Percentiles rank a stretch among this genome's conserved stretches.
phyloP scores from a whole-genome alignment of 2,888 invertebrate species.

The Sepioteuthis lessoniana region DNA sequence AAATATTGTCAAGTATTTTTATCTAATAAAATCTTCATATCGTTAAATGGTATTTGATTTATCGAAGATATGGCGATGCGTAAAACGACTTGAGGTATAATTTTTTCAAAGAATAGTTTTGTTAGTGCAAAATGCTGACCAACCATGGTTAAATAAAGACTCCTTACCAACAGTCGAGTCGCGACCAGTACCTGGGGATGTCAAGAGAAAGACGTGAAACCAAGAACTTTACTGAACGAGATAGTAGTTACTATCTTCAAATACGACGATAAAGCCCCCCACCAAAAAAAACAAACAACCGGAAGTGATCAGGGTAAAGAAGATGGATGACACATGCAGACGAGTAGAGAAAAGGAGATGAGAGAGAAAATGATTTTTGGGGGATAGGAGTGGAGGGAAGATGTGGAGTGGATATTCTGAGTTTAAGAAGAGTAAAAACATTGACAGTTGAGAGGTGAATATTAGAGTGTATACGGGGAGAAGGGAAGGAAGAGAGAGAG shows the following conservation, averaged over 20 bases:
- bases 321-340: constrained; percentile 16
- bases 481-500: too few species aligned
- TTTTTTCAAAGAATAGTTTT: too few species aligned
- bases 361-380: too few species aligned
- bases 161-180: not conserved
- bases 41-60: too few species aligned
- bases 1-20: too few species aligned
- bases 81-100: too few species aligned
- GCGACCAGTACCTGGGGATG: not conserved
- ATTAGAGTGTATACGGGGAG: too few species aligned
- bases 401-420: not conserved
- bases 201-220: not conserved
- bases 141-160: not conserved
- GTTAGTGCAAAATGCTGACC: not conserved
- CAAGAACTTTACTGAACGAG: not conserved
- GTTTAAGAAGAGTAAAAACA: not conserved
- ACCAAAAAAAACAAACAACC: not conserved
- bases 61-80: too few species aligned
- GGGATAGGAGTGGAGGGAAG: not conserved
- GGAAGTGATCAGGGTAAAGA: not conserved
- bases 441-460: not conserved
- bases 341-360: not conserved
- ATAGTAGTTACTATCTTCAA: not conserved
- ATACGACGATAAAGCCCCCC: not conserved
- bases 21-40: too few species aligned